These are phyloP conservation scores for Drosophila gaucha DNA, from an alignment of 2,888 invertebrate species.

Conservation along the genomic window DNA sequence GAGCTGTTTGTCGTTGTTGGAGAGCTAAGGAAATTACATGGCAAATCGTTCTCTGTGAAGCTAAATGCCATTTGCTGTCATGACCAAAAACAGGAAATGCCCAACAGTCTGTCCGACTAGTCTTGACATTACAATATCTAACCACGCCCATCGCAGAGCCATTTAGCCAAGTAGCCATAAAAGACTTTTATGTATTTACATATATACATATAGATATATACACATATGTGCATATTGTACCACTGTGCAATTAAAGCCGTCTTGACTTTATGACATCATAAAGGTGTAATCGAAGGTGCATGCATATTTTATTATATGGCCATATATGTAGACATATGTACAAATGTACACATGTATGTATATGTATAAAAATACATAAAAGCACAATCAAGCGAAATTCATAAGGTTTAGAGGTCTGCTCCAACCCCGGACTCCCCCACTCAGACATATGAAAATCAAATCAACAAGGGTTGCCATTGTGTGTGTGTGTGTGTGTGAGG, in stretches of 20 bases:
- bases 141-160: constrained; percentile 30
- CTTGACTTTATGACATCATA: constrained; percentile 63
- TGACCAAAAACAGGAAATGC: constrained; percentile 30
- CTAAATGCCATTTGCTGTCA: constrained; percentile 16
- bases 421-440: constrained; percentile 14
- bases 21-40: constrained; percentile 53
- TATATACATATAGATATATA: background rate
- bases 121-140: constrained; percentile 23
- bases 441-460: constrained; percentile 37
- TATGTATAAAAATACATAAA: constrained; percentile 39
- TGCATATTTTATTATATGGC: constrained; percentile 13
- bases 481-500: constrained; percentile 4
- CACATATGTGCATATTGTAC: background rate
- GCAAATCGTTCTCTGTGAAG: constrained; percentile 25
- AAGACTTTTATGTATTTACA: constrained; percentile 42
- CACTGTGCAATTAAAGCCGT: constrained; percentile 58
- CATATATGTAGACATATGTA: background rate
- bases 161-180: constrained; percentile 41
- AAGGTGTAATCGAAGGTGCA: constrained; percentile 61
- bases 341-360: constrained; percentile 2
- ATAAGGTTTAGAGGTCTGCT: constrained; percentile 31
- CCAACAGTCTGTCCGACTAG: constrained; percentile 3
- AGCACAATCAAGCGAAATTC: constrained; percentile 42
- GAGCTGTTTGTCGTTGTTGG: constrained; percentile 13
- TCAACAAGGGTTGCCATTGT: constrained; percentile 42